These are phyloP conservation scores for Nipponacmea schrenckii DNA, from an alignment of 2,888 invertebrate genomes.

Conservation along the genomic window DNA sequence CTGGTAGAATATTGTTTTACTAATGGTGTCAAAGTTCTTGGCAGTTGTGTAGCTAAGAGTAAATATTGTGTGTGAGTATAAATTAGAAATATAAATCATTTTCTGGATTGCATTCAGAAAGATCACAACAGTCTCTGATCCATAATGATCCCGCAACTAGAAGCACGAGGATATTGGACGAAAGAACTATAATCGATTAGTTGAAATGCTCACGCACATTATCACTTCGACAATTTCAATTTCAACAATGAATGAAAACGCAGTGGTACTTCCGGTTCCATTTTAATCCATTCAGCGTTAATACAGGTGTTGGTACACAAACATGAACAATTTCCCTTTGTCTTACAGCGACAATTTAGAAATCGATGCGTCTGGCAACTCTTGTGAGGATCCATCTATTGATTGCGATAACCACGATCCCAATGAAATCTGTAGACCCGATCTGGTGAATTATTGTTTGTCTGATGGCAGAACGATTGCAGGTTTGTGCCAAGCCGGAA, in stretches of 20 bases:
- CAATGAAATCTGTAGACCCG: background rate
- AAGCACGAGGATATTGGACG: too few relatives aligned
- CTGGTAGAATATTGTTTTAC: background rate
- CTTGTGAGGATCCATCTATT: background rate
- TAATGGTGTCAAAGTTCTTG: background rate
- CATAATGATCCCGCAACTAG: too few relatives aligned
- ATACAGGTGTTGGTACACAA: too few relatives aligned
- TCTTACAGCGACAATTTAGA: background rate
- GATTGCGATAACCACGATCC: background rate
- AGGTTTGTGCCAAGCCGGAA: background rate
- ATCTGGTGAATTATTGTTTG: background rate
- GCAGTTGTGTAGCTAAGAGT: background rate
- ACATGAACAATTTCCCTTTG: too few relatives aligned
- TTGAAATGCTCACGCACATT: too few relatives aligned
- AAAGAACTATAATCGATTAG: too few relatives aligned
- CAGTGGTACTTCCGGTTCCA: too few relatives aligned
- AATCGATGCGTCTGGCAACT: background rate
- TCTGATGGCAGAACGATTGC: background rate
- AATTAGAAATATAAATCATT: background rate
- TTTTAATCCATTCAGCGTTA: too few relatives aligned
- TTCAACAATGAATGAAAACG: too few relatives aligned
- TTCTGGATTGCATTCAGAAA: background rate
- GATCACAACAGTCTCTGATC: too few relatives aligned
- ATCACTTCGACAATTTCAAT: too few relatives aligned
- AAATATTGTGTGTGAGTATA: conserved; percentile 9